Conservation (phyloP, 2,797 vertebrate genomes). For the Cuniculus paca region DNA sequence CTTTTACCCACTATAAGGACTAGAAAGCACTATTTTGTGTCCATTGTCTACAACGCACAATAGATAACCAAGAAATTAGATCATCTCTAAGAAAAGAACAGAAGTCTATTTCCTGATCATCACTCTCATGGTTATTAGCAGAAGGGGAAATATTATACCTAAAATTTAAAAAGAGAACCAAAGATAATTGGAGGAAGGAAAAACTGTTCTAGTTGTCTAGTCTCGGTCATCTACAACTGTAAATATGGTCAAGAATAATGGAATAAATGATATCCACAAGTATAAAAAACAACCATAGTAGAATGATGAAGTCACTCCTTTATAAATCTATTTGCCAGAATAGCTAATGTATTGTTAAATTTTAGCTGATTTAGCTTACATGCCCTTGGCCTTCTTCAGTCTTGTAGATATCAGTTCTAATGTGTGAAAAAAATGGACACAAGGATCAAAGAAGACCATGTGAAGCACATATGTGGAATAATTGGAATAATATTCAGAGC, state of each 20-base stretch:
- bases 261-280: neutral
- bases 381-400: neutral
- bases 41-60: neutral
- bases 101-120: neutral
- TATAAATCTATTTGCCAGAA: neutral
- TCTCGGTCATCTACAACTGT: neutral
- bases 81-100: neutral
- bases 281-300: neutral
- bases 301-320: neutral
- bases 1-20: neutral
- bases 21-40: neutral
- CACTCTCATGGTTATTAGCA: neutral
- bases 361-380: conserved; percentile 1
- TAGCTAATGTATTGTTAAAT: neutral
- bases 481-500: neutral
- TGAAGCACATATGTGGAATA: neutral
- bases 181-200: neutral
- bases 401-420: neutral
- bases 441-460: neutral
- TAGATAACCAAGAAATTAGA: neutral
- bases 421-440: neutral
- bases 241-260: neutral
- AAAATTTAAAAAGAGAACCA: conserved; percentile 40
- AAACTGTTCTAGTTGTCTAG: neutral
- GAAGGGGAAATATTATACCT: neutral